Percentiles rank a stretch among this genome's conserved stretches.
Evolutionary conservation across 2,888 invertebrate genomes (phyloP).

Genomic region (Petrolisthes cinctipes): DNA sequence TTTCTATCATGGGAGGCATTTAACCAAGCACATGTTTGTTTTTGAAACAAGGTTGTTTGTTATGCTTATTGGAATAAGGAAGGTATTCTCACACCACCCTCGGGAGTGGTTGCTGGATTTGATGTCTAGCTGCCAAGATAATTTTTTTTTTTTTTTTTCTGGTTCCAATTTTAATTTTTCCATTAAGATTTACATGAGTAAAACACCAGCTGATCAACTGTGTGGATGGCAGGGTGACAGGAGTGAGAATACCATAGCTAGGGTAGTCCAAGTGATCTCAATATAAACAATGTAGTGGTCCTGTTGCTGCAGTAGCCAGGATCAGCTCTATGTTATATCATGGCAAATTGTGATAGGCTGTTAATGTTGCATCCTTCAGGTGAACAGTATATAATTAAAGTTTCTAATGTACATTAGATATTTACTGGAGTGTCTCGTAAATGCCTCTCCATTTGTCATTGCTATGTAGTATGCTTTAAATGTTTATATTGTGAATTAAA

Average conservation of each 20-base stretch:
- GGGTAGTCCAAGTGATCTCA: constrained; percentile 56
- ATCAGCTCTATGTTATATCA: constrained; percentile 32
- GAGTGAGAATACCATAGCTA: not conserved
- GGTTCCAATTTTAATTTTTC: no score
- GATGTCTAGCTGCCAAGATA: no score
- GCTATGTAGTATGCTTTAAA: constrained; percentile 58
- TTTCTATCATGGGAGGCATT: constrained; percentile 20
- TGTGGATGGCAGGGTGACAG: no score
- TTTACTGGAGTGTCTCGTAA: not conserved
- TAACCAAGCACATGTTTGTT: constrained; percentile 25
- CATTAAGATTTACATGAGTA: not conserved
- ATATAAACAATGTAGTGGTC: constrained; percentile 48
- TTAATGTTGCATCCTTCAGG: not conserved
- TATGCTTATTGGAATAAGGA: constrained; percentile 11
- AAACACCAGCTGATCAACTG: no score
- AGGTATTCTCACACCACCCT: constrained; percentile 27
- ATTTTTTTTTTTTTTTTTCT: no score
- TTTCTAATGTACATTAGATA: not conserved
- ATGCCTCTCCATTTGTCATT: constrained; percentile 52
- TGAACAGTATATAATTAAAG: not conserved
- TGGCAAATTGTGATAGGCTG: constrained; percentile 43
- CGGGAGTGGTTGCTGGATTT: no score
- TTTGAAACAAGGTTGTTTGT: constrained; percentile 16
- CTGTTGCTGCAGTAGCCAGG: constrained; percentile 35
- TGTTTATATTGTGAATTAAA: constrained; percentile 35